phyloP scores from a whole-genome alignment of 2,113 vertebrate genomes.

The Myrmecobius fasciatus region DNA sequence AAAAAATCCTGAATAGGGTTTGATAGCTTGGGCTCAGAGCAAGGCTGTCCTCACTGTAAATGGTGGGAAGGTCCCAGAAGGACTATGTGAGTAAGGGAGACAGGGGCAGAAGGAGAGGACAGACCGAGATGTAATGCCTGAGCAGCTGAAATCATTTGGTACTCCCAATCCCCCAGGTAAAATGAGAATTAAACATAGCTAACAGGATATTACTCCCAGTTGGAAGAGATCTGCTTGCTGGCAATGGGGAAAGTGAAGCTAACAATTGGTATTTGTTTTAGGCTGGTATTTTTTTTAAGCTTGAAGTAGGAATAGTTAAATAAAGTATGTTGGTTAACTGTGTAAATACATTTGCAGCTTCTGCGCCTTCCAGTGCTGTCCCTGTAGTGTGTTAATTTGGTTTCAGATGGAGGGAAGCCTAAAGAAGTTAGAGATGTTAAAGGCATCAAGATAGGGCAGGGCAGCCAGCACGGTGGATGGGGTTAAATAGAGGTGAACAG shows the following conservation, averaged over 20 bases:
- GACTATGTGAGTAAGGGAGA: slow-evolving; percentile 61
- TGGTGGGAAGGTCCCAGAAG: slow-evolving; percentile 50
- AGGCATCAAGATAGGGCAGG: slow-evolving; percentile 52
- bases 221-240: slow-evolving; percentile 75
- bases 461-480: slow-evolving; percentile 64
- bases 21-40: slow-evolving; percentile 27
- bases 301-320: slow-evolving; percentile 77
- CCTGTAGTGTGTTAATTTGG: slow-evolving; percentile 73
- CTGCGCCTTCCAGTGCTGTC: slow-evolving; percentile 70
- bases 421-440: slow-evolving; percentile 41
- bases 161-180: slow-evolving; percentile 72
- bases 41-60: slow-evolving; percentile 45
- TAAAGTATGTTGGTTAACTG: slow-evolving; percentile 74
- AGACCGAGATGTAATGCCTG: slow-evolving; percentile 76
- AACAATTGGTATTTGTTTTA: slow-evolving; percentile 75
- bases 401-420: slow-evolving; percentile 76
- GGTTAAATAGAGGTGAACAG: slow-evolving; percentile 67
- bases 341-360: slow-evolving; percentile 77
- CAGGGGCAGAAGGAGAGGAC: slow-evolving; percentile 73
- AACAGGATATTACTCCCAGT: slow-evolving; percentile 72
- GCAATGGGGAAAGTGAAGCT: slow-evolving; percentile 63
- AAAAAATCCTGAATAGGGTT: slow-evolving; percentile 46
- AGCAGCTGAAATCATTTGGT: slow-evolving; percentile 70
- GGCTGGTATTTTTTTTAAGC: slow-evolving; percentile 56
- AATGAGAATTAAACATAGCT: slow-evolving; percentile 71